These are phyloP conservation scores for Hippocampus kuda DNA, from an alignment of 2,797 vertebrate species.

Conservation along the genomic window DNA sequence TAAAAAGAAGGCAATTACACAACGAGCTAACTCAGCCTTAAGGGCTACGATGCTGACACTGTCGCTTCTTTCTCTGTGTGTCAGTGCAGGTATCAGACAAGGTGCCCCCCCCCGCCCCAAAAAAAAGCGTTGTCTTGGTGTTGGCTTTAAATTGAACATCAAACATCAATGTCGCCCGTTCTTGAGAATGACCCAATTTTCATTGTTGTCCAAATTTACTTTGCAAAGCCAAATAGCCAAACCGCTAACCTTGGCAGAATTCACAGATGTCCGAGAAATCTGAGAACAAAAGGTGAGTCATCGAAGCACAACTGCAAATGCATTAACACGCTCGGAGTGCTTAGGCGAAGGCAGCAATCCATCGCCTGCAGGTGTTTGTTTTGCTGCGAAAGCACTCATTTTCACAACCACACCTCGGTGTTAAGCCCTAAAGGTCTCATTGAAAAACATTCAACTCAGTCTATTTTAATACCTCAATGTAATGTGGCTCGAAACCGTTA, in stretches of 20 bases:
- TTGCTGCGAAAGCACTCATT: slow-evolving; percentile 18
- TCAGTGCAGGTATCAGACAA: not conserved
- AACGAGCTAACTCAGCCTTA: not conserved
- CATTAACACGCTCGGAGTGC: slow-evolving; percentile 27
- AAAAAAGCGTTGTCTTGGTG: not conserved
- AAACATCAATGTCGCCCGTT: not conserved
- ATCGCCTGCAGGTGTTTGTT: slow-evolving; percentile 35
- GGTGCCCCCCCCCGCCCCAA: not conserved
- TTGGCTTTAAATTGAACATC: not conserved
- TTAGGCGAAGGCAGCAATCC: slow-evolving; percentile 12
- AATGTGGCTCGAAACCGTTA: slow-evolving; percentile 1
- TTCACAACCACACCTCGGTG: slow-evolving; percentile 26
- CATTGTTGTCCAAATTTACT: slow-evolving; percentile 16
- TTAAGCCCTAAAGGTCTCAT: slow-evolving; percentile 16
- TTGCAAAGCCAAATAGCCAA: slow-evolving; percentile 14
- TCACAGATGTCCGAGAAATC: slow-evolving; percentile 22
- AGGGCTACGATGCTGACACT: not conserved
- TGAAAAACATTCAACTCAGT: slow-evolving; percentile 4
- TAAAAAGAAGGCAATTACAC: not conserved
- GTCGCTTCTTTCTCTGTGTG: not conserved
- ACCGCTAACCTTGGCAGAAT: slow-evolving; percentile 16
- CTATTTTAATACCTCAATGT: slow-evolving; percentile 2
- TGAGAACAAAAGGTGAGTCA: slow-evolving; percentile 22
- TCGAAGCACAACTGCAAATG: slow-evolving; percentile 22
- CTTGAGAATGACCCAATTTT: slow-evolving; percentile 10